Evolutionary conservation across 2,113 vertebrate genomes (phyloP), one percentile per base, ranked within the genome.

Genomic region (Triplophysa rosa): DNA sequence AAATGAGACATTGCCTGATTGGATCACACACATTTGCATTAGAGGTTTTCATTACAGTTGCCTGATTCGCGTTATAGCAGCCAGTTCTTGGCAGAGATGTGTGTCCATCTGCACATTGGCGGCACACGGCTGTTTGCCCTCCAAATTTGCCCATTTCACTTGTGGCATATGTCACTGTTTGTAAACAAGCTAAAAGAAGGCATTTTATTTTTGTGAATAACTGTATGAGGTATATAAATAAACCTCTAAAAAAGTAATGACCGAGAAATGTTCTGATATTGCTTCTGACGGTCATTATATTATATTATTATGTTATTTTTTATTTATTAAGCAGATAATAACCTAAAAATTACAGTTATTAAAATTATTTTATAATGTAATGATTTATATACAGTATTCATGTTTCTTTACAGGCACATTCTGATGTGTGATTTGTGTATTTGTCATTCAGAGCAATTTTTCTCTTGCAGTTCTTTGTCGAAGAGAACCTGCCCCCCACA

Each of bases 391-490:
- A 47, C 13, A 14, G 13, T 12, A 10, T 47, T 47, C 45, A 13
- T 13, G 47, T 49, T 12, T 49, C 1, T 1, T 49, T 3, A 49
- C 33, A 37, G 47, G 5, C 37, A 21, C 64, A 2, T 13, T 10
- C 2, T 37, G 2, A 2, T 19, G 16, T 45, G 13, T 12, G 7
- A 9, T 4, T 37, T 73, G 13, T n/a, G 17, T 21, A 37, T 56
- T 23, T 9, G 33, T 21, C 52, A 81, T 72, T 21, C 0, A 33
- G 52, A 21, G 84, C 52, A 83, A 58, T 58, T 33, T 7, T 80
- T 89, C 80, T 58, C 81, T 80, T 80, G 45, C 88, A 99, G 97
- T 98, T 98, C 91, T 99, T 99, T 91, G 86, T 97, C 87, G 94
- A 95, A 73, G 93, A 94, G 73, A 83, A 88, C 66, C 81, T 88